Conservation (phyloP, 2,888 invertebrate genomes). For the Plagiodera versicolora region DNA sequence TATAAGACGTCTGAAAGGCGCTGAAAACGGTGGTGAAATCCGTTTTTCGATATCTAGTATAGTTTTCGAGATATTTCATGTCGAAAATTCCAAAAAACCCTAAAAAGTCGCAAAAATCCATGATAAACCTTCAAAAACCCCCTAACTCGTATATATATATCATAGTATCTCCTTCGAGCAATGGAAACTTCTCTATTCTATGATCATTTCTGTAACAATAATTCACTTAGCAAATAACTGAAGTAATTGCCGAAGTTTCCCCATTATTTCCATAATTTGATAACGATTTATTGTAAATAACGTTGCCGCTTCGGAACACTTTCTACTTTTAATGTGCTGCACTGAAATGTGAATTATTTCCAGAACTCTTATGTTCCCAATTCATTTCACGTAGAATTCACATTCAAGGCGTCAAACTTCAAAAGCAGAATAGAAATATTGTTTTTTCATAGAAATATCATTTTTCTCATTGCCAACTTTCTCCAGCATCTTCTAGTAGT, state of each 20-base stretch:
- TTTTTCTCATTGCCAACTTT: no score
- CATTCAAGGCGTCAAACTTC: no score
- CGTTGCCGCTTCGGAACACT: slow-evolving; percentile 23
- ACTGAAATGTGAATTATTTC: not conserved
- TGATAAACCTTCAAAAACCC: no score
- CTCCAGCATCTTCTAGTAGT: no score
- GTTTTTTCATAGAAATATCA: no score
- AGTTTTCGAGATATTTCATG: no score
- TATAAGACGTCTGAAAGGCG: no score
- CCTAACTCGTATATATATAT: no score
- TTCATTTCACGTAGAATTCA: not conserved
- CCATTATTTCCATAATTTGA: slow-evolving; percentile 40
- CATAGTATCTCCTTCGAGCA: not conserved
- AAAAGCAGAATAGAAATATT: no score
- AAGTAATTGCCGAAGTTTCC: slow-evolving; percentile 37
- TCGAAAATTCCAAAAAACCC: not conserved
- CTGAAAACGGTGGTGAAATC: no score
- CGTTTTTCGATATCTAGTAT: no score
- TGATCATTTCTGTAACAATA: slow-evolving; percentile 40
- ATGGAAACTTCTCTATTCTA: slow-evolving; percentile 12
- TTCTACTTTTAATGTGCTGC: not conserved
- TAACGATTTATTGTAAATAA: slow-evolving; percentile 39
- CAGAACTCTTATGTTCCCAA: not conserved
- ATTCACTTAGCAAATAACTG: slow-evolving; percentile 38
- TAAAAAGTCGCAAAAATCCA: not conserved